These are phyloP conservation scores for Cydia strobilella DNA, from an alignment of 1,140 invertebrate genomes.

Conservation along the genomic window DNA sequence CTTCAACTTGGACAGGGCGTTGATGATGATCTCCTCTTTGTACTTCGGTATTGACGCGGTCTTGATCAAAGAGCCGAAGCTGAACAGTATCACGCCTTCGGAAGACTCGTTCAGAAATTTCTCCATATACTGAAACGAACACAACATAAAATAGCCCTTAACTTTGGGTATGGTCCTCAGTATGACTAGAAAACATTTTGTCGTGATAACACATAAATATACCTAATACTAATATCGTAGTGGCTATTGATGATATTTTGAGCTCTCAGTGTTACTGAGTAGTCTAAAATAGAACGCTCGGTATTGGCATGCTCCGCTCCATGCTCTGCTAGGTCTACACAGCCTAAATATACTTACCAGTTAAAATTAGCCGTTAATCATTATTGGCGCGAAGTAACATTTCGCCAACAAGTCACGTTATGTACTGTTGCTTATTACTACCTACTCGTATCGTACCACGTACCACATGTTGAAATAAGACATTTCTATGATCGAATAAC, in stretches of 20 bases:
- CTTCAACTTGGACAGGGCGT: constrained; percentile 78
- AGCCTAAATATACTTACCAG: constrained; percentile 6
- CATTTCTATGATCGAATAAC: too few species aligned
- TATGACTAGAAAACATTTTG: too few species aligned
- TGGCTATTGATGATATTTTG: background rate
- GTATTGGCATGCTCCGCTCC: constrained; percentile 1
- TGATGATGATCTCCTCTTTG: constrained; percentile 74
- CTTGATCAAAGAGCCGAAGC: constrained; percentile 83
- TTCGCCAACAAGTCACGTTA: background rate
- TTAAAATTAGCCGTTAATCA: constrained; percentile 9
- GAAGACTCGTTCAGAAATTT: constrained; percentile 83
- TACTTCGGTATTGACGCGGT: constrained; percentile 71
- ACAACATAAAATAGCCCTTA: background rate
- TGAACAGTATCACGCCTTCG: constrained; percentile 84
- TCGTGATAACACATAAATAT: too few species aligned
- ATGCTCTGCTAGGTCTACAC: constrained; percentile 7
- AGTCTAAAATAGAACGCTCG: background rate
- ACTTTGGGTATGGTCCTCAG: too few species aligned
- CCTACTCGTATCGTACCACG: too few species aligned
- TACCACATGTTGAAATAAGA: too few species aligned
- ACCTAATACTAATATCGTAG: too few species aligned
- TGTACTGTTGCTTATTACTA: too few species aligned
- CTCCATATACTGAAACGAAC: constrained; percentile 81
- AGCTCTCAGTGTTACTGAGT: background rate
- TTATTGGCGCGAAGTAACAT: background rate